Conservation (phyloP, 2,113 vertebrate genomes). For the Cryptotis parvus region DNA sequence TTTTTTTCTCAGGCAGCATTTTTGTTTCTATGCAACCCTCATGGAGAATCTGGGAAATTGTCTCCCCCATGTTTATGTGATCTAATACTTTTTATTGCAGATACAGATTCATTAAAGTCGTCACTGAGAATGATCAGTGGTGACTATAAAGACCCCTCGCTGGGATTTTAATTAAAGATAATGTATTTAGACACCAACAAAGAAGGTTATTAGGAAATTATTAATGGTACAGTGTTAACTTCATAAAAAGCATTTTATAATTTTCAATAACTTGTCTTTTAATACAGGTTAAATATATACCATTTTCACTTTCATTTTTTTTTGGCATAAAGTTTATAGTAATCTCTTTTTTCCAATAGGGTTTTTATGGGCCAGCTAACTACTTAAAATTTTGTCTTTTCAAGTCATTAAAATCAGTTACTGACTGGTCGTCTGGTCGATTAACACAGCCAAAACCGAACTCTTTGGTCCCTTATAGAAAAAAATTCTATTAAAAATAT, state of each 20-base stretch:
- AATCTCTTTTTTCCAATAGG: background rate
- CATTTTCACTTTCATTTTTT: constrained; percentile 39
- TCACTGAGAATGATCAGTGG: constrained; percentile 3
- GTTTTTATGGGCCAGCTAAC: constrained; percentile 11
- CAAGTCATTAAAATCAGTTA: constrained; percentile 44
- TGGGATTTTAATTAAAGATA: constrained; percentile 68
- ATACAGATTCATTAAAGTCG: background rate
- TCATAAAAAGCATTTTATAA: constrained; percentile 40
- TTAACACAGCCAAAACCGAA: constrained; percentile 28
- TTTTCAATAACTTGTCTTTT: constrained; percentile 52
- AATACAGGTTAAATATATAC: background rate
- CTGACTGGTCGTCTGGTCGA: background rate
- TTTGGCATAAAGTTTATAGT: constrained; percentile 15
- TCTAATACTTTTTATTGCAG: background rate
- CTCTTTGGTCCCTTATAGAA: background rate
- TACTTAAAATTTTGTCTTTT: constrained; percentile 45
- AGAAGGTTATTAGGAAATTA: constrained; percentile 46
- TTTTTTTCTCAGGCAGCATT: background rate
- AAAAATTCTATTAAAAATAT: background rate
- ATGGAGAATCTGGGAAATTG: background rate
- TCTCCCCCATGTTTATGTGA: background rate
- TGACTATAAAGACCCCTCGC: constrained; percentile 23
- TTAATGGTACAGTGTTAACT: constrained; percentile 33
- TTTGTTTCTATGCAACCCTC: background rate
- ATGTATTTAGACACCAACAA: constrained; percentile 41